phyloP scores from a whole-genome alignment of 2,113 vertebrate species.

The Tamias sibiricus region DNA sequence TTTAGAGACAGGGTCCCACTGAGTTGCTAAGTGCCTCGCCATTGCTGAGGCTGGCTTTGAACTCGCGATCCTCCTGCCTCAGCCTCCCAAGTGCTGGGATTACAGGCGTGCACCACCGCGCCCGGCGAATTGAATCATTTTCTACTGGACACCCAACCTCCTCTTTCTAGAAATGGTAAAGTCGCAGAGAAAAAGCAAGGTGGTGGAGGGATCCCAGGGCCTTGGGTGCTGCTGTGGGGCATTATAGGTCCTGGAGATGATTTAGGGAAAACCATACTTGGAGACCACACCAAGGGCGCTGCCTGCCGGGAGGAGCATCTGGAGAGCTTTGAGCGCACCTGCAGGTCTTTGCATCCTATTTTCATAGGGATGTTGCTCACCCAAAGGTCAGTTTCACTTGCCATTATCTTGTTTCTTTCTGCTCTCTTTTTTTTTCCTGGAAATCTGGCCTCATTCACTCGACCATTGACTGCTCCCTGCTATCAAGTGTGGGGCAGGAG shows the following conservation, averaged over 20 bases:
- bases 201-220: neutral
- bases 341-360: conserved; percentile 62
- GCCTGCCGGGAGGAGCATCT: too few relatives aligned
- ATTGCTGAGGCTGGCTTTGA: too few relatives aligned
- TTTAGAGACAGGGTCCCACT: too few relatives aligned
- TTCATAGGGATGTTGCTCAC: conserved; percentile 11
- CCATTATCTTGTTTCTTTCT: neutral
- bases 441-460: neutral
- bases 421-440: too few relatives aligned
- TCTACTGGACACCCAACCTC: neutral
- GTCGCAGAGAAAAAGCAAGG: neutral
- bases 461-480: neutral
- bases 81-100: too few relatives aligned
- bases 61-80: too few relatives aligned
- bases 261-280: too few relatives aligned
- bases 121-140: neutral
- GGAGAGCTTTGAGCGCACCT: neutral
- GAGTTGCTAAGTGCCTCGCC: too few relatives aligned
- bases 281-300: too few relatives aligned
- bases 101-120: too few relatives aligned
- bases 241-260: neutral
- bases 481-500: neutral
- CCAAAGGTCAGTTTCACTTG: neutral
- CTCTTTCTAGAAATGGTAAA: neutral
- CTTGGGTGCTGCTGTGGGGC: neutral